Conservation (phyloP, 2,797 vertebrate genomes). For the Fringilla coelebs region DNA sequence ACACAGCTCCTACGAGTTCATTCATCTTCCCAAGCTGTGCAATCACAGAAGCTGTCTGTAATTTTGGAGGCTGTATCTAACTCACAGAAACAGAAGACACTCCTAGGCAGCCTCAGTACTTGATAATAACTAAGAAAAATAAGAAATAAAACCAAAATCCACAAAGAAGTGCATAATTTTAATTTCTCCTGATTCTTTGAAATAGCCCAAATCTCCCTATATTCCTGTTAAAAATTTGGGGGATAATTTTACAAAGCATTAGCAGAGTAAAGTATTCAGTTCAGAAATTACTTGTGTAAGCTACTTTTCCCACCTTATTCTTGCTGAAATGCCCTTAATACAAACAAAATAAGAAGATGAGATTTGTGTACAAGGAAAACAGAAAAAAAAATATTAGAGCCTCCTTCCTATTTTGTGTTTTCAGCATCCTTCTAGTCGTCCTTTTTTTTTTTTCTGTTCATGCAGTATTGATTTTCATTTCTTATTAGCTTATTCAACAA, state of each 20-base stretch:
- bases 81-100: neutral
- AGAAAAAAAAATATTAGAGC: rapidly evolving
- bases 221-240: neutral
- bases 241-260: neutral
- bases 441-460: neutral
- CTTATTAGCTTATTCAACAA: neutral
- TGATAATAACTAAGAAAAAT: neutral
- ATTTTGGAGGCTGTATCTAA: neutral
- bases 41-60: neutral
- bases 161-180: rapidly evolving
- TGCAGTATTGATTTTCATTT: neutral
- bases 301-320: neutral
- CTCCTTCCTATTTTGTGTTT: neutral
- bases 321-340: neutral
- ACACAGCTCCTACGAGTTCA: neutral
- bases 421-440: neutral
- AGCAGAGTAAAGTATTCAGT: neutral
- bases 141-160: rapidly evolving
- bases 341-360: neutral
- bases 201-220: neutral
- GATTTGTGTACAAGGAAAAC: neutral
- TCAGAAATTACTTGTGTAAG: neutral
- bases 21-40: neutral
- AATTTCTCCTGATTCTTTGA: neutral
- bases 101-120: neutral